Conservation (phyloP, 1,140 invertebrate genomes). For the Cotesia typhae region DNA sequence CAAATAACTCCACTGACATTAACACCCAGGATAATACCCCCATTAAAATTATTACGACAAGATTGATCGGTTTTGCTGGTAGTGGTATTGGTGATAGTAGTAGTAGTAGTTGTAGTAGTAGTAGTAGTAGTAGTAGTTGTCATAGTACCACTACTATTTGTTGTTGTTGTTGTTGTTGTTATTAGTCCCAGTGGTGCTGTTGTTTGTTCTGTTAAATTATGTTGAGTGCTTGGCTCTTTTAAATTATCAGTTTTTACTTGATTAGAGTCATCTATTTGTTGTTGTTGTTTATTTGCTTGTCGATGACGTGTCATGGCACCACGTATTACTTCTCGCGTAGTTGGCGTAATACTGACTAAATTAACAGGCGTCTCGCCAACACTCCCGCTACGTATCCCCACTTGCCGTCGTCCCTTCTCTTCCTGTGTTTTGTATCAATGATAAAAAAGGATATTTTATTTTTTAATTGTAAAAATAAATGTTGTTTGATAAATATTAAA, state of each 20-base stretch:
- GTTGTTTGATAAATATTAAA: too few relatives aligned
- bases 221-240: slow-evolving; percentile 24
- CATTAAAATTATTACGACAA: slow-evolving; percentile 22
- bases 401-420: slow-evolving; percentile 53
- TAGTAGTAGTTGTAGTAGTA: neutral
- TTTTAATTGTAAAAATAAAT: neutral
- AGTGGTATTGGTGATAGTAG: neutral
- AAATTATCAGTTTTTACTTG: slow-evolving; percentile 21
- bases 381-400: slow-evolving; percentile 44
- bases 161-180: neutral
- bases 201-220: too few relatives aligned
- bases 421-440: slow-evolving; percentile 50
- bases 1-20: slow-evolving; percentile 32
- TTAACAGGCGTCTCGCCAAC: slow-evolving; percentile 58
- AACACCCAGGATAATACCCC: slow-evolving; percentile 37
- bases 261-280: slow-evolving; percentile 17
- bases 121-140: neutral
- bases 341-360: slow-evolving; percentile 63
- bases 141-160: too few relatives aligned
- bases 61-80: slow-evolving; percentile 9
- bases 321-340: slow-evolving; percentile 60
- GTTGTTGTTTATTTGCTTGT: slow-evolving; percentile 39
- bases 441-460: slow-evolving; percentile 45
- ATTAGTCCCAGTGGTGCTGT: slow-evolving; percentile 15
- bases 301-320: slow-evolving; percentile 38